These are phyloP conservation scores for Carcharodon carcharias DNA, from an alignment of 2,797 vertebrate genomes.

Conservation along the genomic window DNA sequence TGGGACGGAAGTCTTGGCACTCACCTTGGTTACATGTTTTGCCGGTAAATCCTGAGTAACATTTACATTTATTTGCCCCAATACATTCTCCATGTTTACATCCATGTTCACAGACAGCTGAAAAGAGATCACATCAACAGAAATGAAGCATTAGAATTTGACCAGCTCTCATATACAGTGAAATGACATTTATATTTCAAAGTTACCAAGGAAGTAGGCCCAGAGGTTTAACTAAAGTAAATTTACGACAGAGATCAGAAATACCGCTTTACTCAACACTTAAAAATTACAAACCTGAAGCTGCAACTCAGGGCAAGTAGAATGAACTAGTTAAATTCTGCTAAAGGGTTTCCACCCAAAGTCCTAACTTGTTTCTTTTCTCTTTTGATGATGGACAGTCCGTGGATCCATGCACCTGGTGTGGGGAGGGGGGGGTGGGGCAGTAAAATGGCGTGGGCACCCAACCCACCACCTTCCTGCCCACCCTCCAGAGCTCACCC, in stretches of 20 bases:
- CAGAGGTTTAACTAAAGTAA: not conserved
- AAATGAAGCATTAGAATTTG: not conserved
- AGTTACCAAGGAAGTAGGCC: not conserved
- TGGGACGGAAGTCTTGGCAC: slow-evolving; percentile 41
- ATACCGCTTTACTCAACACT: not conserved
- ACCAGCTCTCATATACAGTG: not conserved
- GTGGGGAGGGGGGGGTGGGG: too few species aligned
- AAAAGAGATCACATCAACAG: slow-evolving; percentile 49
- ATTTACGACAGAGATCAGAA: not conserved
- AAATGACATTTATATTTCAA: not conserved
- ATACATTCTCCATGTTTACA: slow-evolving; percentile 90
- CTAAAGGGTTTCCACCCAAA: not conserved
- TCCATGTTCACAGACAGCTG: slow-evolving; percentile 81
- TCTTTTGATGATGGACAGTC: not conserved
- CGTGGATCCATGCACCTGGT: not conserved
- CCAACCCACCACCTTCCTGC: too few species aligned
- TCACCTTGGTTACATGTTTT: slow-evolving; percentile 90
- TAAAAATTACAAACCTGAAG: not conserved
- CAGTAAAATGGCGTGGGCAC: too few species aligned
- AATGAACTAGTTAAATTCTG: too few species aligned
- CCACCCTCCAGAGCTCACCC: too few species aligned
- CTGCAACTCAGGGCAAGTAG: not conserved
- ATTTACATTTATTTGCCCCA: slow-evolving; percentile 88
- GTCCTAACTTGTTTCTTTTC: too few species aligned
- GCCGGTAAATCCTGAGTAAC: slow-evolving; percentile 83